These are phyloP conservation scores for Lasioglossum villosulum DNA, from an alignment of 2,888 invertebrate species.

Conservation along the genomic window DNA sequence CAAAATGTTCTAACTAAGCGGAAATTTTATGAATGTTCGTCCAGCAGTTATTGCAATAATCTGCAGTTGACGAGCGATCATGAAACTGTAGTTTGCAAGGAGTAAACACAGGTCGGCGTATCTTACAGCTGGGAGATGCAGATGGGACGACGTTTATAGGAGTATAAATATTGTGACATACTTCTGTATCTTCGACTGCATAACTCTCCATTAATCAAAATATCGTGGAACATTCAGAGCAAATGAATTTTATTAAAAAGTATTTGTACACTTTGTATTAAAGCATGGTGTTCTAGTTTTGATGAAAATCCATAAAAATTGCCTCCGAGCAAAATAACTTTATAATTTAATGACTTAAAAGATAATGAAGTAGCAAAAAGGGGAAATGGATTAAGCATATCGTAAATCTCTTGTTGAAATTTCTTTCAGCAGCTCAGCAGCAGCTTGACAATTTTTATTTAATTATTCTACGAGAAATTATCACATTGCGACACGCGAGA, in stretches of 20 bases:
- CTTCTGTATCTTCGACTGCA: not conserved
- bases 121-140: not conserved
- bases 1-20: not conserved
- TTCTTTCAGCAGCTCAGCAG: not conserved
- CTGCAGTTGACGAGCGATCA: not conserved
- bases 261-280: not conserved
- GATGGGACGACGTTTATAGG: not conserved
- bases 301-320: not conserved
- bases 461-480: not conserved
- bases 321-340: not conserved
- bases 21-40: not conserved
- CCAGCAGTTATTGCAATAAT: not conserved
- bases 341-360: too few relatives aligned
- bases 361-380: too few relatives aligned
- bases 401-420: not conserved
- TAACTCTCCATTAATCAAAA: not conserved
- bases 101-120: not conserved
- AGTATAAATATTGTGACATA: not conserved
- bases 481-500: not conserved
- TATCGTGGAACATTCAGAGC: not conserved
- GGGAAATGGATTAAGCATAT: too few relatives aligned
- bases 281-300: not conserved
- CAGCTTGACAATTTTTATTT: not conserved
- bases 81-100: not conserved
- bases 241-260: too few relatives aligned